These are phyloP conservation scores for Mormyrus proboscirostris DNA, from an alignment of 2,797 vertebrate genomes.

Conservation along the genomic window DNA sequence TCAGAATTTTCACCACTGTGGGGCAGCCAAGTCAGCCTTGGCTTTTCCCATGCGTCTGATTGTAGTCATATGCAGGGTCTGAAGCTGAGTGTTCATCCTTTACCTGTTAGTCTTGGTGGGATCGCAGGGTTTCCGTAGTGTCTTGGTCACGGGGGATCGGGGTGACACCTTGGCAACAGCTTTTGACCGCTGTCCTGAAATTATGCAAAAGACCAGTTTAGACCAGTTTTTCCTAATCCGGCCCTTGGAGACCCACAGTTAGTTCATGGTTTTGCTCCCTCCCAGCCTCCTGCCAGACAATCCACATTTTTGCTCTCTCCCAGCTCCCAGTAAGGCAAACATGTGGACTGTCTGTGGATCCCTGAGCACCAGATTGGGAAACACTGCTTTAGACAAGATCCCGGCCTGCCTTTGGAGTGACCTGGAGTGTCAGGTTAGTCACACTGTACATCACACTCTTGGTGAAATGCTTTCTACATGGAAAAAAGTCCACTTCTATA, in stretches of 20 bases:
- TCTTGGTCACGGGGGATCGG: constrained; percentile 54
- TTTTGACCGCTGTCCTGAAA: constrained; percentile 56
- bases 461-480: not conserved
- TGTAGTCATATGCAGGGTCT: not conserved
- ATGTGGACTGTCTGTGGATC: not conserved
- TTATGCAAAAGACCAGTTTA: constrained; percentile 26
- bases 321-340: not conserved
- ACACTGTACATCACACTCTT: not conserved
- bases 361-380: not conserved
- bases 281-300: not conserved
- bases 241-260: not conserved
- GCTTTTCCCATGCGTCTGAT: not conserved
- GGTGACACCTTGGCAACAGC: constrained; percentile 47
- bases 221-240: not conserved
- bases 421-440: not conserved
- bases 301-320: not conserved
- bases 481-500: not conserved
- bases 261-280: not conserved
- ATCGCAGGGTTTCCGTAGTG: constrained; percentile 50
- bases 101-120: constrained; percentile 59
- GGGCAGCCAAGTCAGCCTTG: constrained; percentile 33
- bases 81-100: constrained; percentile 24
- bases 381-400: not conserved
- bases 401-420: not conserved
- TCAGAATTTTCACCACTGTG: constrained; percentile 29